Base-by-base conservation (phyloP, 1,140 invertebrate species). In the Spodoptera litura region DNA sequence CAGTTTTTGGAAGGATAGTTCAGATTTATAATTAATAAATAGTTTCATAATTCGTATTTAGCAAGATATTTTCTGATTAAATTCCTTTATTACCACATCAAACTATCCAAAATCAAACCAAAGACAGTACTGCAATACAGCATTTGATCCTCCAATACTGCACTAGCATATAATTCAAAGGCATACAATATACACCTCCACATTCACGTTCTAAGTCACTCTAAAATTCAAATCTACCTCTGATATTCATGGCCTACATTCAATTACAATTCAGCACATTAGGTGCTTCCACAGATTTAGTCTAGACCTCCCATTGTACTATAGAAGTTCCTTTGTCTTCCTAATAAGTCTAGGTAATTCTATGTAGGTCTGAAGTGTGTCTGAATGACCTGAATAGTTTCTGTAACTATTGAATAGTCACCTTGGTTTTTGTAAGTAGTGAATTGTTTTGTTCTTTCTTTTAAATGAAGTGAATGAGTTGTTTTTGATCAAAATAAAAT, bases 221-320 rank as follows among this genome's bases (percentile, higher is more conserved):
- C 61, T 64, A 64, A 38, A 64, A 68, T 68, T 68, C 64, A 68
- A 68, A 68, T 51, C 44, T 15, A 25, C 25, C 44, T 68, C 31
- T 15, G 64, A 68, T 52, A 68, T 68, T 68, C 64, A 68, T 68
- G 44, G 51, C 62, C 49, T n/a, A 20, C 61, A 51, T 68, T 68
- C 64, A 68, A 68, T 68, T 68, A 68, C 44, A 68, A 68, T 68
- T 68, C 64, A 68, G 44, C 64, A 68, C 64, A 27, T 68, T 52
- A 25, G 44, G 12, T 25, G 64, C 15, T 68, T 68, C 20, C 6
- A 52, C 38, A 52, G 64, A 68, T 52, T 68, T 25, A 4, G 64
- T 51, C 64, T 68, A 68, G 64, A 68, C 20, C 25, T 25, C 12
- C 64, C 8, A 68, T 68, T 52, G 64, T 68, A 11, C 4, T 62